A percentile compares a stretch with the other conserved stretches of the same genome.
phyloP scores from a whole-genome alignment of 2,113 vertebrate genomes.

The Rutilus rutilus region DNA sequence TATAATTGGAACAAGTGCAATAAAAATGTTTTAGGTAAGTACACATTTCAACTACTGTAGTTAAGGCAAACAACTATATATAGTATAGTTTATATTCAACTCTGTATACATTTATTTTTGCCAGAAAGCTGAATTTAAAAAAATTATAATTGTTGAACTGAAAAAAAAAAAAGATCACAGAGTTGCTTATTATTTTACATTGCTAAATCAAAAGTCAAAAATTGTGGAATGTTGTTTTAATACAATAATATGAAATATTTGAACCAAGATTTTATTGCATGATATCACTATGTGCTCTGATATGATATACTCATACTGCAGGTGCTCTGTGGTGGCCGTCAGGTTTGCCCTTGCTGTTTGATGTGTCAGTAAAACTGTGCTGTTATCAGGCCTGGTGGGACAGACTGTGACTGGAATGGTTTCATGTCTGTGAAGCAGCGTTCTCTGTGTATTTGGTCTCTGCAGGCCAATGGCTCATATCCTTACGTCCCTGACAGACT shows the following conservation, averaged over 20 bases:
- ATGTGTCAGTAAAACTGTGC: constrained; percentile 34
- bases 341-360: constrained; percentile 47
- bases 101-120: no score
- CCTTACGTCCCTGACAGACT: constrained; percentile 66
- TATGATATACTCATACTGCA: neutral
- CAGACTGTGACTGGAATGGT: constrained; percentile 25
- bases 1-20: neutral
- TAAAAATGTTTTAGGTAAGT: neutral
- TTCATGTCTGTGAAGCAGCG: constrained; percentile 28
- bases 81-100: no score
- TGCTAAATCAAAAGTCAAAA: neutral
- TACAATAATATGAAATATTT: neutral
- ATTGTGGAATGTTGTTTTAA: neutral
- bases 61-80: neutral
- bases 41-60: neutral
- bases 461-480: constrained; percentile 59
- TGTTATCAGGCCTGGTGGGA: constrained; percentile 36
- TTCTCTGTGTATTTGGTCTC: constrained; percentile 32
- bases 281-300: neutral
- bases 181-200: neutral
- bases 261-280: neutral
- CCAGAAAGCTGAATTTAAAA: no score
- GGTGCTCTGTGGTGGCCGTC: constrained; percentile 7
- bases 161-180: no score
- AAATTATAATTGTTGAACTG: no score